Evolutionary conservation across 2,113 vertebrate species (phyloP).

Genomic region (Cariama cristata): DNA sequence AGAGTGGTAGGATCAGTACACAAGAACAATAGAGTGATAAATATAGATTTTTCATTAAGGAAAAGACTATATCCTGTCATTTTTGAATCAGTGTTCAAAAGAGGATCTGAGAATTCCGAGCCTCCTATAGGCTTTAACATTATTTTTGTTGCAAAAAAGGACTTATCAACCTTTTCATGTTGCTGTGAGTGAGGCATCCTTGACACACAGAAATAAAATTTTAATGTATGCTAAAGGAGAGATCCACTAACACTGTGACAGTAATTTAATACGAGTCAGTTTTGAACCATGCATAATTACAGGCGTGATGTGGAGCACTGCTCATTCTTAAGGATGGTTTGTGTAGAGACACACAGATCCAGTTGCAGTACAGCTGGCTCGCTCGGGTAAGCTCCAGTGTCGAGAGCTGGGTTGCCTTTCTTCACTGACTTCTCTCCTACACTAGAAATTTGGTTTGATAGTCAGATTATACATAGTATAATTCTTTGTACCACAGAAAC

Average conservation of each 20-base stretch:
- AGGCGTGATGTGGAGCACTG: background rate
- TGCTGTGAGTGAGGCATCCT: background rate
- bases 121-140: background rate
- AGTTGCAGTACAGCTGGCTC: background rate
- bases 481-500: background rate
- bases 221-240: constrained; percentile 30
- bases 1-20: constrained; percentile 62
- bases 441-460: background rate
- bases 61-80: constrained; percentile 62
- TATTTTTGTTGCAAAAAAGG: background rate
- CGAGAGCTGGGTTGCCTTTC: background rate
- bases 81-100: constrained; percentile 59
- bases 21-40: constrained; percentile 66
- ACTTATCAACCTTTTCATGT: background rate
- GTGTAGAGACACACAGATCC: background rate
- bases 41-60: constrained; percentile 74
- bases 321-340: background rate
- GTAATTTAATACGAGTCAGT: background rate
- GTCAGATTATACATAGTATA: fast-evolving
- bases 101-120: constrained; percentile 48
- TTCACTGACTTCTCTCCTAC: background rate
- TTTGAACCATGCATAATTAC: background rate
- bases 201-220: background rate
- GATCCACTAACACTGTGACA: background rate
- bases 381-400: background rate